These are phyloP conservation scores for Mamestra brassicae DNA, from an alignment of 2,888 invertebrate genomes.

Conservation along the genomic window DNA sequence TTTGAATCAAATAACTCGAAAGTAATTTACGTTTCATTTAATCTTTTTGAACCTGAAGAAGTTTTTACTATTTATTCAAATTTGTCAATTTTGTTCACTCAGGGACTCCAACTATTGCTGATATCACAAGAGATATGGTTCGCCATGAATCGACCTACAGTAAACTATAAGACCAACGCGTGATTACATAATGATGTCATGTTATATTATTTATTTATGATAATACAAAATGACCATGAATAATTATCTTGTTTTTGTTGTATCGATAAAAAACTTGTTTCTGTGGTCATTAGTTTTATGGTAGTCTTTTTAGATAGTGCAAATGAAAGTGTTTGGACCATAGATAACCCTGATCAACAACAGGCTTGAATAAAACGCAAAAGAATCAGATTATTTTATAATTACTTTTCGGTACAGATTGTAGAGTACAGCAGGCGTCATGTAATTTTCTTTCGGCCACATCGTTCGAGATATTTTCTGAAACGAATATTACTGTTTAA, in stretches of 20 bases:
- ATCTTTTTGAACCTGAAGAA: no score
- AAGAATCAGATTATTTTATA: conserved; percentile 76
- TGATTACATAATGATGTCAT: conserved; percentile 20
- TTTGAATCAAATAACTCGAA: no score
- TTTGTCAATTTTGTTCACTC: conserved; percentile 51
- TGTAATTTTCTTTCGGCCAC: conserved; percentile 83
- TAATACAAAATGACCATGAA: conserved; percentile 35
- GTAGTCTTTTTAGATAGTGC: conserved; percentile 11
- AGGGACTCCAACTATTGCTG: conserved; percentile 92
- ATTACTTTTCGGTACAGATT: conserved; percentile 84
- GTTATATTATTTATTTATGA: conserved; percentile 38
- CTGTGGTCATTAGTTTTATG: conserved; percentile 18
- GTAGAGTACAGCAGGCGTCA: conserved; percentile 84
- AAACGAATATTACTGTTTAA: conserved; percentile 61
- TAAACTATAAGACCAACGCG: conserved; percentile 78
- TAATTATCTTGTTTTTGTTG: conserved; percentile 48
- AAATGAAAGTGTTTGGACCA: background rate
- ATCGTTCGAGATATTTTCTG: conserved; percentile 86
- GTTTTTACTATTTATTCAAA: background rate
- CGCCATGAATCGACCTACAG: conserved; percentile 92
- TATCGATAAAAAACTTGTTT: conserved; percentile 12
- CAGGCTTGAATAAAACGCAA: conserved; percentile 45
- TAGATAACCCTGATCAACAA: background rate
- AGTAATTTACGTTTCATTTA: no score
- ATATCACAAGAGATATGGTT: conserved; percentile 93